Evolutionary conservation across 2,113 vertebrate species (phyloP).

Genomic region (Sciurus niger): DNA sequence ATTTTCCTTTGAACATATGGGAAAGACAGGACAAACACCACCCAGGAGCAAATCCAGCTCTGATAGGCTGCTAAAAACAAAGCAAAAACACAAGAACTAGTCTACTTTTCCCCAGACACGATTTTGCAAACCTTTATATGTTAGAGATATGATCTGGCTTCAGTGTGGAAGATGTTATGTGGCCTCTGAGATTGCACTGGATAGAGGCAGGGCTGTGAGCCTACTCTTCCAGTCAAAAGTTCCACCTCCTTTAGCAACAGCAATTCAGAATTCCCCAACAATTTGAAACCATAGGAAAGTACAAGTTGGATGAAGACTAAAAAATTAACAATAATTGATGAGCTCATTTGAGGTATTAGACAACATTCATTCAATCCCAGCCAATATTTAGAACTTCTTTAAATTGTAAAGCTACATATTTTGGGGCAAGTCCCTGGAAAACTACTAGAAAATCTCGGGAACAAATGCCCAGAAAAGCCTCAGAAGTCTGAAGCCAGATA

Average conservation of each 20-base stretch:
- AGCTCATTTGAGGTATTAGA: constrained; percentile 51
- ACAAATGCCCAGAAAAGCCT: constrained; percentile 62
- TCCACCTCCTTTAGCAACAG: constrained; percentile 77
- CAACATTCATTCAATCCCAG: constrained; percentile 21
- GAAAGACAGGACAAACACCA: background rate
- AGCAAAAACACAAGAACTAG: background rate
- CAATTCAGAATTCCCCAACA: constrained; percentile 76
- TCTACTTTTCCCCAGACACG: background rate
- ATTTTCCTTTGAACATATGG: constrained; percentile 30
- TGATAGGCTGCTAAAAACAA: background rate
- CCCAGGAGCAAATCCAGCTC: constrained; percentile 5
- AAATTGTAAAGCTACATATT: constrained; percentile 41
- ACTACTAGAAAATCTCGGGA: constrained; percentile 52
- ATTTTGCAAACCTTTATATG: constrained; percentile 6
- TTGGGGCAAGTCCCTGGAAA: constrained; percentile 42
- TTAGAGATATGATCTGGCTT: background rate
- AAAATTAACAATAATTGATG: constrained; percentile 28
- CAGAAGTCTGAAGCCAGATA: constrained; percentile 69
- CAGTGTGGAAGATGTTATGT: constrained; percentile 65
- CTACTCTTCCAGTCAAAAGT: constrained; percentile 61
- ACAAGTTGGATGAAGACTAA: background rate
- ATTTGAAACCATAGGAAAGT: constrained; percentile 43
- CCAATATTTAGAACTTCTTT: constrained; percentile 45
- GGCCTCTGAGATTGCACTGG: constrained; percentile 59
- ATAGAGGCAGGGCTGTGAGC: constrained; percentile 57